Evolutionary conservation across 2,113 vertebrate species (phyloP).

Genomic region (Muscicapa adusta): DNA sequence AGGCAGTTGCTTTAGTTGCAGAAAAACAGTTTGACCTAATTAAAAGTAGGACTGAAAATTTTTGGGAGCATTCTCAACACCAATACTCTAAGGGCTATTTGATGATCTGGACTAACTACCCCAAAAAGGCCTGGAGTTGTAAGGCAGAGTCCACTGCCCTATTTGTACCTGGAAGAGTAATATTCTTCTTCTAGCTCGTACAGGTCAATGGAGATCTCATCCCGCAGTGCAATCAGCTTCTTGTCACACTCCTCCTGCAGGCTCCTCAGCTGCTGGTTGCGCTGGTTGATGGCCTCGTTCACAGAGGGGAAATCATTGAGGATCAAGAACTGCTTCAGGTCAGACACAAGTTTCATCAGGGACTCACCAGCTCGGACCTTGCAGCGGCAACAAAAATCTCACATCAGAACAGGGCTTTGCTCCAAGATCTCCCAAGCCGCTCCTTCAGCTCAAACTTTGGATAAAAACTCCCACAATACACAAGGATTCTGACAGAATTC

Average conservation of each 20-base stretch:
- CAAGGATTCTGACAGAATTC: neutral
- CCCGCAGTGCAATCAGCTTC: slow-evolving; percentile 88
- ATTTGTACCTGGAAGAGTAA: slow-evolving; percentile 99
- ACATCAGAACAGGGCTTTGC: neutral
- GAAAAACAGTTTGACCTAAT: neutral
- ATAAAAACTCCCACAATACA: accelerated
- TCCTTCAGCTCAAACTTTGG: neutral
- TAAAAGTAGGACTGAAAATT: neutral
- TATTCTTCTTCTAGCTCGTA: slow-evolving; percentile 99
- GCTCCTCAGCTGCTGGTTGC: slow-evolving; percentile 88
- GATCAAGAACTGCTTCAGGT: slow-evolving; percentile 97
- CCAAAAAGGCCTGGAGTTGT: neutral
- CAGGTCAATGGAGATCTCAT: slow-evolving; percentile 97
- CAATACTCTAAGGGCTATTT: neutral
- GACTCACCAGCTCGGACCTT: slow-evolving; percentile 97
- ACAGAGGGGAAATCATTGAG: slow-evolving; percentile 97
- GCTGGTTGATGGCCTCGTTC: slow-evolving; percentile 93
- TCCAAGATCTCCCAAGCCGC: neutral
- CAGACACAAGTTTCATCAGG: slow-evolving; percentile 96
- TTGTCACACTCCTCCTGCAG: slow-evolving; percentile 97
- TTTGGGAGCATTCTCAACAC: neutral
- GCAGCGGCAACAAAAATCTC: neutral
- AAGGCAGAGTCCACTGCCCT: slow-evolving; percentile 67
- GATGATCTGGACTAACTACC: neutral
- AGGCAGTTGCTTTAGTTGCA: neutral